Evolutionary conservation across 2,113 vertebrate species (phyloP), one percentile per base, ranked within the genome.

Genomic region (Cochlearius cochlearius): DNA sequence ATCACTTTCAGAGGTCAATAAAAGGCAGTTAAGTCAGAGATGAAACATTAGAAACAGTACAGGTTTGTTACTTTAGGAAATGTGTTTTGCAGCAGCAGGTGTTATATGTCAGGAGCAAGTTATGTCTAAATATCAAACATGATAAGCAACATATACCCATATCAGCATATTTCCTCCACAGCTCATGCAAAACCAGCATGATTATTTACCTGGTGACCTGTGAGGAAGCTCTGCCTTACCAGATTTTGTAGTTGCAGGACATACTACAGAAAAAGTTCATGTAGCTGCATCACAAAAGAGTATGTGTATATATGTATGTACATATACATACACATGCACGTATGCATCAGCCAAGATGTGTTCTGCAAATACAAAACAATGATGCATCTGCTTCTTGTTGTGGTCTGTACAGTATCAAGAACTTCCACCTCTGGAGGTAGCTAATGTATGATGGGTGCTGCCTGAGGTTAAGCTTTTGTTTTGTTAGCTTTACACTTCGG

Each of bases 301-400:
- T 1, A 41, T 23, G 9, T 20, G 22, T 34, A 10, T 10, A 43
- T 26, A 8, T 19, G 5, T 17, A n/a, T 29, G 23, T 5, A 47
- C 2, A 38, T 5, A 41, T 2, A 38, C 27, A 38, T 9, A 39
- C 4, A 47, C 0, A 1, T 3, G 32, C 16, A 66, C 2, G 13
- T 50, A 73, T 62, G 14, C 49, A 76, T 20, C 52, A 36, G 41
- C 30, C 34, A 90, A 86, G 66, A 59, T 26, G 20, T 26, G 41
- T 59, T 56, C 43, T 78, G 81, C 32, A 96, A 92, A 89, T 41
- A 32, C 45, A 94, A 90, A 79, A 63, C 30, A 23, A 29, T 25
- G 15, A 41, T 84, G 13, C 36, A 50, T 76, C 64, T 90, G 71
- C 41, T 93, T 95, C 66, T 82, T 56, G 39, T 59, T 66, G 67